These are phyloP conservation scores for Ricordea florida DNA, from an alignment of 92 coral and sea anemone species.

Conservation along the genomic window DNA sequence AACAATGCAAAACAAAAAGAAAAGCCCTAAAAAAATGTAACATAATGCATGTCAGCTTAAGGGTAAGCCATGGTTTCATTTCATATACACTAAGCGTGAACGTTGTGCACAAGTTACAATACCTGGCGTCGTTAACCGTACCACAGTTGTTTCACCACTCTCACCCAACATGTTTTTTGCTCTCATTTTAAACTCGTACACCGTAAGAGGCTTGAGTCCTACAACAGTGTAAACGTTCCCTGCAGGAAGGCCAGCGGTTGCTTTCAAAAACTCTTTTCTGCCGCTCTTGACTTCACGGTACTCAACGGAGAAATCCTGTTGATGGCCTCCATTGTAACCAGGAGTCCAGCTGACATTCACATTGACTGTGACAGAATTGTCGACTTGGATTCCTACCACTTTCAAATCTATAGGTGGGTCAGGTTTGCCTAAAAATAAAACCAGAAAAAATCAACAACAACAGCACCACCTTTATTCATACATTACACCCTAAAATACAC, in stretches of 20 bases:
- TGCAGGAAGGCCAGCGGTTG: conserved; percentile 9
- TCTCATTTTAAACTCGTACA: conserved; percentile 65
- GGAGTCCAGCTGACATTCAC: conserved; percentile 83
- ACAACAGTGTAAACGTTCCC: conserved; percentile 25
- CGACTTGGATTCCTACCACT: conserved; percentile 28
- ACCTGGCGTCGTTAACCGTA: conserved; percentile 61
- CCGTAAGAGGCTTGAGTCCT: conserved; percentile 61
- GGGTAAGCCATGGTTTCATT: too few relatives aligned
- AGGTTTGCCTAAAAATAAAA: conserved; percentile 52
- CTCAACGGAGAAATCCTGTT: conserved; percentile 49
- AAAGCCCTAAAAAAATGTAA: too few relatives aligned
- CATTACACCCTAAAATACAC: background rate
- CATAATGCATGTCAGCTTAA: too few relatives aligned
- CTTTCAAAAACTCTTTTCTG: conserved; percentile 8
- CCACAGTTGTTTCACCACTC: conserved; percentile 8
- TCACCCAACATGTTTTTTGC: conserved; percentile 54
- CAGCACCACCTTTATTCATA: background rate
- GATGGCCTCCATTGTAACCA: conserved; percentile 74
- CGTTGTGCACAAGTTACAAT: too few relatives aligned
- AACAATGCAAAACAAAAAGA: too few relatives aligned
- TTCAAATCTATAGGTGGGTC: conserved; percentile 68
- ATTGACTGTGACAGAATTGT: conserved; percentile 52
- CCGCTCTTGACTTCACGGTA: conserved; percentile 24
- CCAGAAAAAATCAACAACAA: background rate
- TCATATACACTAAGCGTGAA: too few relatives aligned